Evolutionary conservation across 2,888 invertebrate genomes (phyloP).

Genomic region (Sarcophaga rosellei): DNA sequence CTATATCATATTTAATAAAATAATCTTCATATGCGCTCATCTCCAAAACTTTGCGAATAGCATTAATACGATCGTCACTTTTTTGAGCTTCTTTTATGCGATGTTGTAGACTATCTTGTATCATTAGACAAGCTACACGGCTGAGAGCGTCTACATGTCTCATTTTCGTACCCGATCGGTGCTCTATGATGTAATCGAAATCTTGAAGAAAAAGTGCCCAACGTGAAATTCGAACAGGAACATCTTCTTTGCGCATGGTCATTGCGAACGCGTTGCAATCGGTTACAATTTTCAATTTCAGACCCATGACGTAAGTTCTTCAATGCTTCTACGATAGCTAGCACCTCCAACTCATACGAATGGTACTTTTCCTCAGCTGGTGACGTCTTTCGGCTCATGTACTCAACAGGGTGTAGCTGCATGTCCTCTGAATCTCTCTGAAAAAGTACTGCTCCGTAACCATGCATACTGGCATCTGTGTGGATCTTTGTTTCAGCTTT

Average conservation of each 20-base stretch:
- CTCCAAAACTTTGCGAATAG: too few relatives aligned
- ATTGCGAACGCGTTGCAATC: conserved; percentile 69
- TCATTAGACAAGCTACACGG: conserved; percentile 47
- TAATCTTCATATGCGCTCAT: too few relatives aligned
- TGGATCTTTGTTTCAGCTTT: conserved; percentile 67
- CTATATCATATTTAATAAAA: too few relatives aligned
- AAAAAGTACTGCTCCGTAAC: conserved; percentile 68
- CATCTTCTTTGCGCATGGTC: conserved; percentile 60
- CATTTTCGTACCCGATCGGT: too few relatives aligned
- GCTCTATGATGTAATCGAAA: too few relatives aligned
- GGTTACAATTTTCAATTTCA: conserved; percentile 57
- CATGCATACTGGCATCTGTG: conserved; percentile 68
- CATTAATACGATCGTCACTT: too few relatives aligned
- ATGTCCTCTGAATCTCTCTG: conserved; percentile 65
- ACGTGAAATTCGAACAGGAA: conserved; percentile 58
- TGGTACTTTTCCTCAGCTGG: conserved; percentile 41
- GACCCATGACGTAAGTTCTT: conserved; percentile 68
- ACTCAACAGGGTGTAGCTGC: too few relatives aligned
- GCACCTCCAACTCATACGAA: conserved; percentile 72
- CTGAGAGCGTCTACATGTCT: conserved; percentile 64
- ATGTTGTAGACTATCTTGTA: conserved; percentile 42
- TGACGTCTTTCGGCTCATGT: too few relatives aligned
- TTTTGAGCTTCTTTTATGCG: too few relatives aligned
- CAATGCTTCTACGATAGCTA: conserved; percentile 71
- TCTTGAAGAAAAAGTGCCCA: conserved; percentile 57